phyloP scores from a whole-genome alignment of 2,113 vertebrate genomes.

The Oncorhynchus kisutch region DNA sequence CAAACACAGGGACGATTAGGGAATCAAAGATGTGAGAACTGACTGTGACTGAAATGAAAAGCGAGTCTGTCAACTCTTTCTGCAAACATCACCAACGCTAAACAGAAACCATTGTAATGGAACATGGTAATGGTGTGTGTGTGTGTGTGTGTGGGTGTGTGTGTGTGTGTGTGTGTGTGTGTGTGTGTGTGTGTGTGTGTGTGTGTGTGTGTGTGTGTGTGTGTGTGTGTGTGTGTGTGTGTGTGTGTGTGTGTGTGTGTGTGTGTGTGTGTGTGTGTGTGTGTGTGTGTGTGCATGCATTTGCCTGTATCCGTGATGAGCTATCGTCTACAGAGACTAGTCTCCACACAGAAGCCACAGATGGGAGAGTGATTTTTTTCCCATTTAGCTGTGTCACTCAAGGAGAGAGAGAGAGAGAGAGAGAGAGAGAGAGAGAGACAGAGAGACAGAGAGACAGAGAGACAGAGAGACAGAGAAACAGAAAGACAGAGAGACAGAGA shows the following conservation, averaged over 20 bases:
- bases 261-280: too few relatives aligned
- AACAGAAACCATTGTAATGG: slow-evolving; percentile 11
- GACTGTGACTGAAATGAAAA: slow-evolving; percentile 41
- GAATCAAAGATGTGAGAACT: slow-evolving; percentile 45
- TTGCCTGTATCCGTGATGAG: background rate
- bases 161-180: background rate
- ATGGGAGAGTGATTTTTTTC: slow-evolving; percentile 20
- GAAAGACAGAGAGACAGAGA: too few relatives aligned
- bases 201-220: too few relatives aligned
- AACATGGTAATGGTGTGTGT: background rate
- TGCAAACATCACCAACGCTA: slow-evolving; percentile 17
- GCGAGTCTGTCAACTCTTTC: slow-evolving; percentile 38
- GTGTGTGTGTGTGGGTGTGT: background rate
- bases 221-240: too few relatives aligned
- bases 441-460: too few relatives aligned
- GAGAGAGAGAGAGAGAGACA: too few relatives aligned
- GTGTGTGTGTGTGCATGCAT: too few relatives aligned
- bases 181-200: too few relatives aligned
- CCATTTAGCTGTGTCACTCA: slow-evolving; percentile 13
- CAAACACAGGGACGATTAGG: slow-evolving; percentile 43
- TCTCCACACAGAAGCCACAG: slow-evolving; percentile 39
- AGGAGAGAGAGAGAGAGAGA: too few relatives aligned
- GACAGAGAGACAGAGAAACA: too few relatives aligned
- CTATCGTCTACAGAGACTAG: background rate
- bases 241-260: too few relatives aligned